Conservation (phyloP, 2,888 invertebrate genomes). For the Cosmia trapezina region DNA sequence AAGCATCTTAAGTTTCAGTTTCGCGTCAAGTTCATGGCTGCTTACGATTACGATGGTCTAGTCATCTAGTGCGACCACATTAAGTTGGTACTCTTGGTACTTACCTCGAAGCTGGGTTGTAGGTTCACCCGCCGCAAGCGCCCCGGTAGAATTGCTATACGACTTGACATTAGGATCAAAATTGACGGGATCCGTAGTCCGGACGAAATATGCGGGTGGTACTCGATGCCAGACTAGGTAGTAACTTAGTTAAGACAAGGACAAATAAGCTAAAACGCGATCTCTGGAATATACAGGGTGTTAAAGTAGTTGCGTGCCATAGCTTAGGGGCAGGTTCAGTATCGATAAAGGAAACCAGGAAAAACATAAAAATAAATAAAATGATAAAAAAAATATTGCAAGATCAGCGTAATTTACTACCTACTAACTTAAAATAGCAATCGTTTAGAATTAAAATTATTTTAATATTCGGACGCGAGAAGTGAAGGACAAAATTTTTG, state of each 20-base stretch:
- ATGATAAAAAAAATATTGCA: too few relatives aligned
- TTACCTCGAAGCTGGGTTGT: background rate
- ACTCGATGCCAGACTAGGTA: constrained; percentile 1
- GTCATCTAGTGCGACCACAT: background rate
- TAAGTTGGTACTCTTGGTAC: background rate
- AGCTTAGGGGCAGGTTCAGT: too few relatives aligned
- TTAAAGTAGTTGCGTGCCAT: too few relatives aligned
- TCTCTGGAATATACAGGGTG: background rate
- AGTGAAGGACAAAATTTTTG: too few relatives aligned
- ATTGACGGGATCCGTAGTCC: constrained; percentile 12
- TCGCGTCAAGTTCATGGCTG: background rate
- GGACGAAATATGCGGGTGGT: constrained; percentile 22
- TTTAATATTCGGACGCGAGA: too few relatives aligned
- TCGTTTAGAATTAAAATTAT: too few relatives aligned
- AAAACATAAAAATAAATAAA: too few relatives aligned
- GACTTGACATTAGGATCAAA: constrained; percentile 8
- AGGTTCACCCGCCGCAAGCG: background rate
- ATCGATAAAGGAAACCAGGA: too few relatives aligned
- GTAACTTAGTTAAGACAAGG: background rate
- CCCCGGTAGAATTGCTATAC: background rate
- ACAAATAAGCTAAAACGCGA: background rate
- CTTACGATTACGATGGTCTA: too few relatives aligned
- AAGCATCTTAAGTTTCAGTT: too few relatives aligned
- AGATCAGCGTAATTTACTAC: too few relatives aligned
- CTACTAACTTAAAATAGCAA: too few relatives aligned